Percentiles rank a stretch among this genome's conserved stretches.
Evolutionary conservation across 2,888 invertebrate genomes (phyloP).

Genomic region (Hartigia nigra): DNA sequence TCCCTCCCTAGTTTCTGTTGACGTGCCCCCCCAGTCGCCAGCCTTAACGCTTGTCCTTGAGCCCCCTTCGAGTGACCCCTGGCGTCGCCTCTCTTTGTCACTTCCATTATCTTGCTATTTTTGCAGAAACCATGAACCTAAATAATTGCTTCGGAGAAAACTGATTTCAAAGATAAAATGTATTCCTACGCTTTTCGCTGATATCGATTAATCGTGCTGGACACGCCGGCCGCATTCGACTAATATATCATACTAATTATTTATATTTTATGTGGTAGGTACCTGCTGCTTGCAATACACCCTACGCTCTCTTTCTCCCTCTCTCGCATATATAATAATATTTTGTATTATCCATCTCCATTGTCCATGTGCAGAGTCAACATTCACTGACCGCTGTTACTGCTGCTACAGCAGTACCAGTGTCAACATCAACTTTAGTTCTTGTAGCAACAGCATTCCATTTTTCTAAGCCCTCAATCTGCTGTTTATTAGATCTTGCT

Average conservation of each 20-base stretch:
- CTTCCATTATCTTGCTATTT: too few relatives aligned
- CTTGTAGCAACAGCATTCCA: too few relatives aligned
- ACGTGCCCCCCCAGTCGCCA: too few relatives aligned
- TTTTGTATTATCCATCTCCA: not conserved
- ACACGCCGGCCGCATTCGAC: slow-evolving; percentile 38
- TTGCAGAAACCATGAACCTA: too few relatives aligned
- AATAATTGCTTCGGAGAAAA: slow-evolving; percentile 45
- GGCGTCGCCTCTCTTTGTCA: too few relatives aligned
- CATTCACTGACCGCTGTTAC: not conserved
- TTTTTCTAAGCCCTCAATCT: too few relatives aligned
- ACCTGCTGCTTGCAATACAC: slow-evolving; percentile 37
- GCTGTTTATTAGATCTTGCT: not conserved
- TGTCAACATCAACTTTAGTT: too few relatives aligned
- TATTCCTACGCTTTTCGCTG: slow-evolving; percentile 39
- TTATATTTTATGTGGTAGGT: slow-evolving; percentile 51
- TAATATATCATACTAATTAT: slow-evolving; percentile 59
- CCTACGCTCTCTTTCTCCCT: not conserved
- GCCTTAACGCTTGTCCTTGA: too few relatives aligned
- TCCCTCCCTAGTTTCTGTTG: too few relatives aligned
- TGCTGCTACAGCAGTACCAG: not conserved
- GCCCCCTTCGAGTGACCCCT: too few relatives aligned
- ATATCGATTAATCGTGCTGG: slow-evolving; percentile 48
- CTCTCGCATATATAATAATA: not conserved
- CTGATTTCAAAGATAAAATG: slow-evolving; percentile 58
- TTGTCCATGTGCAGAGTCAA: not conserved